phyloP scores from a whole-genome alignment of 2,113 vertebrate species.

The Chroicocephalus ridibundus region DNA sequence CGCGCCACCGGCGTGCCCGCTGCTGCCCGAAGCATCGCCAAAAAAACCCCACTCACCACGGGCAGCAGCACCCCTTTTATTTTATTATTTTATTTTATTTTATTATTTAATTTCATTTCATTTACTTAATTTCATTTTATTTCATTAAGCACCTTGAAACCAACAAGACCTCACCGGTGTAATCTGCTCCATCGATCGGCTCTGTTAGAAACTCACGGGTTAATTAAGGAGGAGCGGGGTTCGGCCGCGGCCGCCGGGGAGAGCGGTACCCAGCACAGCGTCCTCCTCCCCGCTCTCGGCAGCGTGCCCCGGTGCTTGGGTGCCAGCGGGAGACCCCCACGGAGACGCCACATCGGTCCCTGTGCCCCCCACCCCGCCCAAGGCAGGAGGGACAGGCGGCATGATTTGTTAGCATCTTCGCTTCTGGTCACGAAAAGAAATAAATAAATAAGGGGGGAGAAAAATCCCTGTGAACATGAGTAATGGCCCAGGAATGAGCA shows the following conservation, averaged over 20 bases:
- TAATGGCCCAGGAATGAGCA: conserved; percentile 78
- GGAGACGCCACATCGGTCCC: fast-evolving
- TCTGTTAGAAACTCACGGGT: fast-evolving
- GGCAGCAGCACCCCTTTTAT: background rate
- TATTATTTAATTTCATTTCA: background rate
- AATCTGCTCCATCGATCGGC: background rate
- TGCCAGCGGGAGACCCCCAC: background rate
- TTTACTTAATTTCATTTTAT: background rate
- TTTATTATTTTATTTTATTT: background rate
- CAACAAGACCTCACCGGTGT: background rate
- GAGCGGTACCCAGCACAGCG: fast-evolving
- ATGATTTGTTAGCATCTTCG: background rate
- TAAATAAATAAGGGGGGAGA: conserved; percentile 32
- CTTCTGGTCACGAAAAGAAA: background rate
- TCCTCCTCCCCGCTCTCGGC: fast-evolving
- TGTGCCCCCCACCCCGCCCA: background rate
- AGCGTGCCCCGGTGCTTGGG: fast-evolving
- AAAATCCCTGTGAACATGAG: conserved; percentile 73
- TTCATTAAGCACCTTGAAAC: background rate
- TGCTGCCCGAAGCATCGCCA: fast-evolving
- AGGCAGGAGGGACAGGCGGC: fast-evolving
- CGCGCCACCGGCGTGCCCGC: fast-evolving
- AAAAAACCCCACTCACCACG: fast-evolving
- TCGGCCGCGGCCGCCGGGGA: fast-evolving
- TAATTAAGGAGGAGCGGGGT: background rate